Conservation (phyloP, 1,140 invertebrate genomes). For the Brachystomella parvula region DNA sequence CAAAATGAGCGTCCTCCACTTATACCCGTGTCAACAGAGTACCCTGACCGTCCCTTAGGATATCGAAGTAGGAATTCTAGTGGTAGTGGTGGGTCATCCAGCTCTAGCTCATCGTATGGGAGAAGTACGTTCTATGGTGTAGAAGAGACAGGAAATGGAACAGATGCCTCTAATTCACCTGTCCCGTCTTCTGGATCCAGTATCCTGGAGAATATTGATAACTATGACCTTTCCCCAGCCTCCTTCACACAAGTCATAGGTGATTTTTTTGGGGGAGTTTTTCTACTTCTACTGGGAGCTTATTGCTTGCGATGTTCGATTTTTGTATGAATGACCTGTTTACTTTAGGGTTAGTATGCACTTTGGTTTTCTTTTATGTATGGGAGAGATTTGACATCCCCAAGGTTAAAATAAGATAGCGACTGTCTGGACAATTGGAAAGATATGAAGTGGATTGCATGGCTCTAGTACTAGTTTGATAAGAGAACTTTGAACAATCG, state of each 20-base stretch:
- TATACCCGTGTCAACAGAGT: neutral
- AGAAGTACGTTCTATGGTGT: neutral
- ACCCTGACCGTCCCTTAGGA: neutral
- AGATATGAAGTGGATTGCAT: too few relatives aligned
- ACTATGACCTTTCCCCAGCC: slow-evolving; percentile 9
- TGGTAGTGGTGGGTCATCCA: neutral
- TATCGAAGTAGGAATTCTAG: neutral
- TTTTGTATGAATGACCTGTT: neutral
- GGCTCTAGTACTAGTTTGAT: too few relatives aligned
- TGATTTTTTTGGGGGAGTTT: neutral
- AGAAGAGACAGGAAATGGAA: neutral
- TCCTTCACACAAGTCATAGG: neutral
- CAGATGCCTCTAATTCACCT: neutral
- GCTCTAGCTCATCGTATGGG: neutral
- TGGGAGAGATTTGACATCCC: neutral
- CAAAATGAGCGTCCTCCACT: neutral
- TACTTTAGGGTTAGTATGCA: neutral
- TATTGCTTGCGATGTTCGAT: neutral
- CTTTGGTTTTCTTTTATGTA: neutral
- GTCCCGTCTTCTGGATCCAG: neutral
- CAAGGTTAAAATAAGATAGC: neutral
- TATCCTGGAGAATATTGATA: neutral
- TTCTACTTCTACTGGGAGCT: neutral
- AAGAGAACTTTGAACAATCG: too few relatives aligned
- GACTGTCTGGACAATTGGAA: neutral